phyloP scores from a whole-genome alignment of 2,797 vertebrate species.

The Crax fasciolata region DNA sequence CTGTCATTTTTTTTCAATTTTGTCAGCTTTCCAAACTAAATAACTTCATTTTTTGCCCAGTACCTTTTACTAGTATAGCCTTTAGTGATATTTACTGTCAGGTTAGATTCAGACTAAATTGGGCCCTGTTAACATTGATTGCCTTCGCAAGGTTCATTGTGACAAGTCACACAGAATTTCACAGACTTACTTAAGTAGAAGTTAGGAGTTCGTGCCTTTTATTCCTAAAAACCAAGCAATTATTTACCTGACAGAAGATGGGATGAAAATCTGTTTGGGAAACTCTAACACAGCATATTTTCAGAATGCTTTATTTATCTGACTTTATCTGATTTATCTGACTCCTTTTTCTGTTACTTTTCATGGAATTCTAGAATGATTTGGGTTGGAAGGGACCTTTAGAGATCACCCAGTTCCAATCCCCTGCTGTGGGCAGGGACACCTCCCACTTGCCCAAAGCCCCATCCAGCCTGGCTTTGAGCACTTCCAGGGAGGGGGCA shows the following conservation, averaged over 20 bases:
- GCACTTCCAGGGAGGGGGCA: background rate
- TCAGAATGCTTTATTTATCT: background rate
- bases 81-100: background rate
- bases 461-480: background rate
- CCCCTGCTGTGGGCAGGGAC: background rate
- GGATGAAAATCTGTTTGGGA: background rate
- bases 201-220: background rate
- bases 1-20: background rate
- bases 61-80: background rate
- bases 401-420: background rate
- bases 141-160: background rate
- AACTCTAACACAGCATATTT: background rate
- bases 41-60: background rate
- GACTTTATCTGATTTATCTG: background rate
- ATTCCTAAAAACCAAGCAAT: background rate
- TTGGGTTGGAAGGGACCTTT: background rate
- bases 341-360: background rate
- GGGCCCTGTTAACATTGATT: background rate
- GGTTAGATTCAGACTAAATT: background rate
- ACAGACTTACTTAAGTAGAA: background rate
- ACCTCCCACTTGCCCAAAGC: background rate
- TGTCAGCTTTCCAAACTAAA: background rate
- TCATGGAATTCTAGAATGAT: background rate
- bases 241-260: background rate
- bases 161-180: background rate